Conservation (phyloP, 1,140 invertebrate genomes). For the Diachasmimorpha longicaudata region DNA sequence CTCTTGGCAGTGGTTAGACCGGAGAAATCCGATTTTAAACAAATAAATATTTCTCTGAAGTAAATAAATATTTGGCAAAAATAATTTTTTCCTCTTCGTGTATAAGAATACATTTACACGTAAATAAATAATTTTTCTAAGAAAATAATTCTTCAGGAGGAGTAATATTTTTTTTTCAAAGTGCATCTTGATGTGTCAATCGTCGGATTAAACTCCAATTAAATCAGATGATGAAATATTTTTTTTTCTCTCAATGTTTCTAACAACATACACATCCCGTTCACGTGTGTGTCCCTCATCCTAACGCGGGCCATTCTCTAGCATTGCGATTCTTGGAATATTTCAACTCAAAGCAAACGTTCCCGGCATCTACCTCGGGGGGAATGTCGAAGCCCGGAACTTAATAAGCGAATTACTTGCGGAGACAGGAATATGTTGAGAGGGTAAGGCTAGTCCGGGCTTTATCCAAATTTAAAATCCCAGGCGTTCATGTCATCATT, state of each 20-base stretch:
- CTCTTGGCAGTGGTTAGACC: too few relatives aligned
- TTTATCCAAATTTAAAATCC: constrained; percentile 6
- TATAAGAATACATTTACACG: too few relatives aligned
- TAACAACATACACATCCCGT: neutral
- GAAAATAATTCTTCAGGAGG: too few relatives aligned
- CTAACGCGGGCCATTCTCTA: constrained; percentile 18
- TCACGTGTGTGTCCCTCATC: neutral
- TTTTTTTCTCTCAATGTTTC: neutral
- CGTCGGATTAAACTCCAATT: neutral
- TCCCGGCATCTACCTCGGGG: constrained; percentile 49
- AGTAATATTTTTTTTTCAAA: too few relatives aligned
- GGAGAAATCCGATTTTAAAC: too few relatives aligned
- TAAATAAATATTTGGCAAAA: too few relatives aligned
- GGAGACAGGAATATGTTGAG: constrained; percentile 30
- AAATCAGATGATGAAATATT: neutral
- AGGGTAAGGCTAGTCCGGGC: neutral
- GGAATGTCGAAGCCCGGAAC: constrained; percentile 59
- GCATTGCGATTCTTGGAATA: constrained; percentile 56
- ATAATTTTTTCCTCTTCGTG: too few relatives aligned
- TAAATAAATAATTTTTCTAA: too few relatives aligned
- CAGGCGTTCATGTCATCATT: neutral
- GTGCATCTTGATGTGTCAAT: neutral
- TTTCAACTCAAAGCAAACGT: constrained; percentile 59
- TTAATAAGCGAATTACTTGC: constrained; percentile 63
- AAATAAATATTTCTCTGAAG: too few relatives aligned